Percentiles rank a stretch among this genome's conserved stretches.
Evolutionary conservation across 2,888 invertebrate genomes (phyloP).

Genomic region (Diarsia brunnea): DNA sequence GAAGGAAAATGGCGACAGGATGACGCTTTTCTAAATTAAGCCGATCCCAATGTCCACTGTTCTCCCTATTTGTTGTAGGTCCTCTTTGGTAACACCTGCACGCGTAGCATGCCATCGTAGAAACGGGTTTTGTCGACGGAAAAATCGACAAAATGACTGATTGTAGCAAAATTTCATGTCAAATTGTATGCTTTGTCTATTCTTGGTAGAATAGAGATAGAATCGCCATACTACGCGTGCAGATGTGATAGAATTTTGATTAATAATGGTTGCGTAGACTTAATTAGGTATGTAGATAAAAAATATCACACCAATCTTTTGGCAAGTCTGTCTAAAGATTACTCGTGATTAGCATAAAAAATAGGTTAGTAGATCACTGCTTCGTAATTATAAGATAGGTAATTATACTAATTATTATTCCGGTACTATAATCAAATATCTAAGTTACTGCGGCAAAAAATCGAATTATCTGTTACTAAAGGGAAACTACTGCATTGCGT

Average conservation of each 20-base stretch:
- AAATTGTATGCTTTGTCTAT: too few relatives aligned
- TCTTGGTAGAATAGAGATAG: too few relatives aligned
- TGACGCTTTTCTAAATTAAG: not conserved
- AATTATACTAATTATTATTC: conserved; percentile 11
- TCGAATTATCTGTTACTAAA: conserved; percentile 65
- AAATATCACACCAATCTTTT: conserved; percentile 13
- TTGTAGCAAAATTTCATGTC: too few relatives aligned
- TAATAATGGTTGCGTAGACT: not conserved
- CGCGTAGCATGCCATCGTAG: too few relatives aligned
- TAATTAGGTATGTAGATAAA: not conserved
- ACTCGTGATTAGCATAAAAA: conserved; percentile 10
- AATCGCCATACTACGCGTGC: too few relatives aligned
- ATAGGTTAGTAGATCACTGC: conserved; percentile 6
- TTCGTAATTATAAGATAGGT: not conserved
- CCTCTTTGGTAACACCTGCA: not conserved
- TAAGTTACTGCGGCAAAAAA: conserved; percentile 49
- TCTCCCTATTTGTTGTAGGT: too few relatives aligned
- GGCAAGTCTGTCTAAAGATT: not conserved
- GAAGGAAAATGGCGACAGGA: not conserved
- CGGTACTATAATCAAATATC: conserved; percentile 25
- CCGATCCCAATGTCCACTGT: not conserved
- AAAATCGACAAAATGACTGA: too few relatives aligned
- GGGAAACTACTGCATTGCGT: conserved; percentile 68
- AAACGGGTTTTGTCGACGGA: too few relatives aligned
- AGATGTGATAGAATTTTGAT: not conserved